phyloP scores from a whole-genome alignment of 2,797 vertebrate genomes.

The Coregonus suidteri region DNA sequence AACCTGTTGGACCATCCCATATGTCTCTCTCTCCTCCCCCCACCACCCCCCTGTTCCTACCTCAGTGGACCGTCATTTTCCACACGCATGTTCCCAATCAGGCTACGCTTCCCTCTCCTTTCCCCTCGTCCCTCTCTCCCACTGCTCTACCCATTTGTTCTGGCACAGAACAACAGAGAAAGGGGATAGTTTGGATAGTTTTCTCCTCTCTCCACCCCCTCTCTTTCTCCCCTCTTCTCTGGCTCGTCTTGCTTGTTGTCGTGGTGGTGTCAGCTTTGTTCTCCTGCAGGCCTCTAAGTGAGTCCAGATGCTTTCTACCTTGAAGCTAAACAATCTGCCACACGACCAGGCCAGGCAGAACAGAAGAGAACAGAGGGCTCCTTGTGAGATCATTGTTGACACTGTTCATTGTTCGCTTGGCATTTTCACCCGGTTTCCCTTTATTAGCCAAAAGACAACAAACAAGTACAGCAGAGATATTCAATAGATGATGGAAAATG shows the following conservation, averaged over 20 bases:
- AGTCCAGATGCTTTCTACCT: conserved; percentile 38
- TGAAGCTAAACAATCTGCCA: conserved; percentile 22
- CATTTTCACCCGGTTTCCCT: conserved; percentile 4
- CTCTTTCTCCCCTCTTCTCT: neutral
- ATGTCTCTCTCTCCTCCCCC: neutral
- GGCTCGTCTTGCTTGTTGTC: conserved; percentile 11
- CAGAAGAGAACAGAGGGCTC: neutral
- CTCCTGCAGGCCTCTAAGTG: conserved; percentile 31
- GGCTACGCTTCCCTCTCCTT: neutral
- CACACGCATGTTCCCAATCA: conserved; percentile 12
- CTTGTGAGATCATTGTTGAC: conserved; percentile 26
- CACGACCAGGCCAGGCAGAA: conserved; percentile 16
- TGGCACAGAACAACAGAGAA: conserved; percentile 3
- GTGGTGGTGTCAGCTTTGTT: conserved; percentile 25
- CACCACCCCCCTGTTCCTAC: neutral
- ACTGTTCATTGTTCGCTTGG: conserved; percentile 8
- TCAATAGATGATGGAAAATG: conserved; percentile 15
- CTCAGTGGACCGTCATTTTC: conserved; percentile 16
- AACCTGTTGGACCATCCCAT: neutral
- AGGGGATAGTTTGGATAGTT: conserved; percentile 9
- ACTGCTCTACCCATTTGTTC: conserved; percentile 7
- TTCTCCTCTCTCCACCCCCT: neutral
- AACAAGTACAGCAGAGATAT: conserved; percentile 18
- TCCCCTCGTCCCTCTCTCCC: neutral
- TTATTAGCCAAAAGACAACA: conserved; percentile 39